Evolutionary conservation across 2,888 invertebrate genomes (phyloP).

Genomic region (Drosophila helvetica): DNA sequence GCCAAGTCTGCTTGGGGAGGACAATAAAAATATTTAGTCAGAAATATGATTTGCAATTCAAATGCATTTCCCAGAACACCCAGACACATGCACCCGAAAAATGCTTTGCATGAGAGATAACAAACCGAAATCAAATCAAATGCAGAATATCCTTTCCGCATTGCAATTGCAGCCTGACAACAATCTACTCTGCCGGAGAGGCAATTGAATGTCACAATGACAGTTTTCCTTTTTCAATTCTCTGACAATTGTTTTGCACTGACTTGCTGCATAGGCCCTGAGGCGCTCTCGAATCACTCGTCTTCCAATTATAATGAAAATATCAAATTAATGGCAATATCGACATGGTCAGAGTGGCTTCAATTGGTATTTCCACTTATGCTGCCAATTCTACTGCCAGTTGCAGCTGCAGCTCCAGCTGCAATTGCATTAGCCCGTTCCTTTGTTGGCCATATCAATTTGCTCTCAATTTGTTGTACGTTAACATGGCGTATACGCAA

Average conservation of each 20-base stretch:
- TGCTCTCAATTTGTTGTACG: slow-evolving; percentile 42
- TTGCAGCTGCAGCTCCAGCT: slow-evolving; percentile 9
- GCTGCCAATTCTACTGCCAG: neutral
- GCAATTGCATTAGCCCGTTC: slow-evolving; percentile 10
- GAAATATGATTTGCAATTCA: slow-evolving; percentile 30
- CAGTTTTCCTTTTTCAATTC: slow-evolving; percentile 16
- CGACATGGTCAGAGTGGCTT: neutral
- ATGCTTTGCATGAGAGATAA: slow-evolving; percentile 20
- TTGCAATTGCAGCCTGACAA: neutral
- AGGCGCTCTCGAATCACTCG: slow-evolving; percentile 11
- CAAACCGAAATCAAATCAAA: slow-evolving; percentile 26
- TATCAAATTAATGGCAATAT: slow-evolving; percentile 27
- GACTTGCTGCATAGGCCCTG: slow-evolving; percentile 16
- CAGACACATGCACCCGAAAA: slow-evolving; percentile 5
- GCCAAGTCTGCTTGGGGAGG: neutral
- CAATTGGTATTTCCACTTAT: slow-evolving; percentile 12
- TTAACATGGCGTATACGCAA: slow-evolving; percentile 52
- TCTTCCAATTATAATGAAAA: slow-evolving; percentile 21
- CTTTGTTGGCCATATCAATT: slow-evolving; percentile 41
- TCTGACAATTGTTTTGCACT: slow-evolving; percentile 4
- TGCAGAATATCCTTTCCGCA: slow-evolving; percentile 16
- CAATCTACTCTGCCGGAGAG: neutral
- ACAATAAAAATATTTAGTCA: slow-evolving; percentile 32
- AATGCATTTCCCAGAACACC: slow-evolving; percentile 11
- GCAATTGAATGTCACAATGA: neutral